These are phyloP conservation scores for Ailuropoda melanoleuca DNA, from an alignment of 2,113 vertebrate genomes.

Conservation along the genomic window DNA sequence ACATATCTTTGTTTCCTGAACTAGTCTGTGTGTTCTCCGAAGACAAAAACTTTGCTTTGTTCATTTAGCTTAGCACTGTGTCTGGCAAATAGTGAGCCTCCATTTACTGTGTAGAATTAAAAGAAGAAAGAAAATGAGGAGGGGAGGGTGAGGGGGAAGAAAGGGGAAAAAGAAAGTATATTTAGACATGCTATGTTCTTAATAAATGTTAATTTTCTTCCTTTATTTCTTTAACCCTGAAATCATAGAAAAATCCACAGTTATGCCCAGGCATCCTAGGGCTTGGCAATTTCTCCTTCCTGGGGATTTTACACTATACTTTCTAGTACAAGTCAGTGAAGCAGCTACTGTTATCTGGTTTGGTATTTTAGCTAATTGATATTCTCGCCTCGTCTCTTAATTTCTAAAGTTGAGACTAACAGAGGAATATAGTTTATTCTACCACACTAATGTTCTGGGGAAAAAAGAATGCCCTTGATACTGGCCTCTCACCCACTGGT, in stretches of 20 bases:
- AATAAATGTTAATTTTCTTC: constrained; percentile 28
- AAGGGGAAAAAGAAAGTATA: neutral
- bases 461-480: neutral
- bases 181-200: neutral
- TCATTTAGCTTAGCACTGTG: neutral
- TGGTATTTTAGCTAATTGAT: neutral
- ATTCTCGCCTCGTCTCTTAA: constrained; percentile 5
- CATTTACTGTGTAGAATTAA: neutral
- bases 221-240: constrained; percentile 16
- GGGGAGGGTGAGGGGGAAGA: neutral
- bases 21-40: neutral
- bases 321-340: neutral
- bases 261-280: neutral
- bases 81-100: neutral
- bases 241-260: neutral
- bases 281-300: neutral
- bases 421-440: neutral
- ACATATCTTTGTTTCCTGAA: neutral
- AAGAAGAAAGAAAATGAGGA: neutral
- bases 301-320: neutral
- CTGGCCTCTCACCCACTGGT: neutral
- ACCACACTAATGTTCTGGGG: neutral
- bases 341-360: neutral
- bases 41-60: neutral
- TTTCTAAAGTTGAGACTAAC: constrained; percentile 16